phyloP scores from a whole-genome alignment of 2,797 vertebrate genomes.

The Pitangus sulphuratus region DNA sequence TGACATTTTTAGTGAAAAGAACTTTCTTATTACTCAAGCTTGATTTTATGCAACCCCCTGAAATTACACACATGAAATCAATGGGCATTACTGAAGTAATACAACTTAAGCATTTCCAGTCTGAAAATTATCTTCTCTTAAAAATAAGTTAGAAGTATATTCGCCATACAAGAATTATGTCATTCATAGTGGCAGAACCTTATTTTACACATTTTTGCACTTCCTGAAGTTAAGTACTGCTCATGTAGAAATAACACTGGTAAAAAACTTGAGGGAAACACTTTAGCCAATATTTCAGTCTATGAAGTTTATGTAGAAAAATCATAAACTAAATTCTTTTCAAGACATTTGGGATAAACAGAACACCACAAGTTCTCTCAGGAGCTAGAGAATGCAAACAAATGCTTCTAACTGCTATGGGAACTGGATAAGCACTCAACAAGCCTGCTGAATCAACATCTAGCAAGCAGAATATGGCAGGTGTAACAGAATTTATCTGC shows the following conservation, averaged over 20 bases:
- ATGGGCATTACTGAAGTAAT: not conserved
- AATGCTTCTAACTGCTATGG: not conserved
- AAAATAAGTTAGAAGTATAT: slow-evolving; percentile 6
- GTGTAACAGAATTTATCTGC: not conserved
- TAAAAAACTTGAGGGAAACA: not conserved
- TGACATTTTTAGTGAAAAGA: not conserved
- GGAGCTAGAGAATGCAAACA: not conserved
- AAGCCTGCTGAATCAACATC: not conserved
- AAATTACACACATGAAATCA: not conserved
- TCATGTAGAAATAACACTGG: not conserved
- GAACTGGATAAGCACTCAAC: not conserved
- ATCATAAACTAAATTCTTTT: not conserved
- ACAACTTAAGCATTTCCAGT: not conserved
- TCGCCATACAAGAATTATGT: not conserved
- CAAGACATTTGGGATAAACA: not conserved
- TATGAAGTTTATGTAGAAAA: not conserved
- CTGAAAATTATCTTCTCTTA: not conserved
- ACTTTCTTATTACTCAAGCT: not conserved
- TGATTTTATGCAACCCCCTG: not conserved
- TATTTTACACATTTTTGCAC: not conserved
- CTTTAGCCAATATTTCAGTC: not conserved
- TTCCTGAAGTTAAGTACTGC: not conserved
- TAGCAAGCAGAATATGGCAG: not conserved
- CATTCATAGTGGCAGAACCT: not conserved
- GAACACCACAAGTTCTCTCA: not conserved